These are phyloP conservation scores for Gasteruption jaculator DNA, from an alignment of 2,888 invertebrate species.

Conservation along the genomic window DNA sequence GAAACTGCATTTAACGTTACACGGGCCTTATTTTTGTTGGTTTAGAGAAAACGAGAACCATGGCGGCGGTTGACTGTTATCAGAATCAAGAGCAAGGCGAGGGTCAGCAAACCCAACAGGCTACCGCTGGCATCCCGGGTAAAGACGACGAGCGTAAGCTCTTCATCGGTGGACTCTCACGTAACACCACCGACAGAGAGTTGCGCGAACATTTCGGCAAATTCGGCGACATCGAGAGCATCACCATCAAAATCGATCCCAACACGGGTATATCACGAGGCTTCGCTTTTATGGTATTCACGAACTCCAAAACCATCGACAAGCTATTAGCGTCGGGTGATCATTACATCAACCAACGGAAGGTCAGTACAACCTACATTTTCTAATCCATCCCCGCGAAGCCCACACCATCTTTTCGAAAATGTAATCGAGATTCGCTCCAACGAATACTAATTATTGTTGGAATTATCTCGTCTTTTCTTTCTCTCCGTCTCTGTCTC, in stretches of 20 bases:
- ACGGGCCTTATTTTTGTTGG: background rate
- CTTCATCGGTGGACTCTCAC: slow-evolving; percentile 63
- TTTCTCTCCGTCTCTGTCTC: background rate
- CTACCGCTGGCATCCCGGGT: slow-evolving; percentile 50
- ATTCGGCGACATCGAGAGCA: slow-evolving; percentile 61
- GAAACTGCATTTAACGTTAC: background rate
- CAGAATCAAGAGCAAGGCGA: slow-evolving; percentile 37
- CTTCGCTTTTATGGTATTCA: slow-evolving; percentile 65
- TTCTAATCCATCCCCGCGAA: background rate
- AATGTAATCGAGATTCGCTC: too few species aligned
- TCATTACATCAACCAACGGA: slow-evolving; percentile 61
- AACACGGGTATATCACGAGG: slow-evolving; percentile 62
- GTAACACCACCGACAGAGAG: slow-evolving; percentile 60
- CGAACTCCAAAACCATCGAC: slow-evolving; percentile 57
- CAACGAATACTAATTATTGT: too few species aligned
- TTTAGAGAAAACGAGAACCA: slow-evolving; percentile 24
- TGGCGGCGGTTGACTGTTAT: slow-evolving; percentile 47
- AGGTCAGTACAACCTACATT: slow-evolving; percentile 35
- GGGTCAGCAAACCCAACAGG: slow-evolving; percentile 36
- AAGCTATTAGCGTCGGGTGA: slow-evolving; percentile 54
- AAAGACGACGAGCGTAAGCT: slow-evolving; percentile 59
- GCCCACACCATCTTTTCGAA: too few species aligned
- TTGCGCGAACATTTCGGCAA: slow-evolving; percentile 61
- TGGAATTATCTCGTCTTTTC: slow-evolving; percentile 4
- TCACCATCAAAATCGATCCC: slow-evolving; percentile 62